phyloP scores from a whole-genome alignment of 2,113 vertebrate species.

The Candoia aspera region DNA sequence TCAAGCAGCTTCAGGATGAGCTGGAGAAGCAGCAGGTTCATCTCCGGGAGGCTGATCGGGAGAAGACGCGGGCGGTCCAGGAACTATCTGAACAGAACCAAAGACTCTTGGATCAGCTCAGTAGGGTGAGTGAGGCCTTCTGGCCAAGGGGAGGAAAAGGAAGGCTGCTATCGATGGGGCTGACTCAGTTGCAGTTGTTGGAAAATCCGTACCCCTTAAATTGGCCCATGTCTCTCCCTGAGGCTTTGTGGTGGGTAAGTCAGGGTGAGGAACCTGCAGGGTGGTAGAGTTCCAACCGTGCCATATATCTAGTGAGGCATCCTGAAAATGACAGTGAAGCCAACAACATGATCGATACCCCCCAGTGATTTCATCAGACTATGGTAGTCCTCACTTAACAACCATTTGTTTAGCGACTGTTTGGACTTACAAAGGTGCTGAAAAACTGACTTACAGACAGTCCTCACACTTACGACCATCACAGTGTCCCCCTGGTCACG shows the following conservation, averaged over 20 bases:
- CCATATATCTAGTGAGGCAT: neutral
- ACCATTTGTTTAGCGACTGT: no score
- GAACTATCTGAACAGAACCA: constrained; percentile 98
- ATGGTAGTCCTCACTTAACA: no score
- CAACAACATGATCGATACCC: no score
- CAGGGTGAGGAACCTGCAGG: neutral
- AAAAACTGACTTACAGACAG: no score
- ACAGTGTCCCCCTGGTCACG: no score
- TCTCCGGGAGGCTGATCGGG: constrained; percentile 87
- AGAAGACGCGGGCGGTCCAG: constrained; percentile 87
- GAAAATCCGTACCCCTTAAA: neutral
- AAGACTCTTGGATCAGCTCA: constrained; percentile 94
- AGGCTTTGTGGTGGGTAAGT: neutral
- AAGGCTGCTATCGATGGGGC: accelerated
- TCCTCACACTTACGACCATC: no score
- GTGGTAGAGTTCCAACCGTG: neutral
- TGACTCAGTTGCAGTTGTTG: accelerated
- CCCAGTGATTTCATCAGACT: neutral
- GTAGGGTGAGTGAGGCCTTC: constrained; percentile 81
- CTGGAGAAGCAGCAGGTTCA: constrained; percentile 92
- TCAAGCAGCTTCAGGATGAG: constrained; percentile 92
- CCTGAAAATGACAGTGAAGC: neutral
- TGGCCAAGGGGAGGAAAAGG: accelerated
- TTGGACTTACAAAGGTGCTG: no score
- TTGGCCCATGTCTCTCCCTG: neutral